Evolutionary conservation across 1,140 invertebrate genomes (phyloP), one percentile per base, ranked within the genome.

Genomic region (Teleogryllus occipitalis): DNA sequence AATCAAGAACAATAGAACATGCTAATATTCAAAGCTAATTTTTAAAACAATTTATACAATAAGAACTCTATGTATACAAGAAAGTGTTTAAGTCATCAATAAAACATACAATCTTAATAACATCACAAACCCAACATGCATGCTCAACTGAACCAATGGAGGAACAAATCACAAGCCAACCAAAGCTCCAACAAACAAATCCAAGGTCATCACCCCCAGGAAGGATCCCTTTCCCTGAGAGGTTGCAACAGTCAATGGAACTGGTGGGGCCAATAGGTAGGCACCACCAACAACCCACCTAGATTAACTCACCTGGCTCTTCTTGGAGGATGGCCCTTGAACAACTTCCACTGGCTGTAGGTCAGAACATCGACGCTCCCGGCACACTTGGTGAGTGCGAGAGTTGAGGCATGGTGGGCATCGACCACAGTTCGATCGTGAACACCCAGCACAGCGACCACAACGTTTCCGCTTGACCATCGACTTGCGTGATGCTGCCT

Each of bases 371-470:
- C 75, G n/a, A 21, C 79, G 75, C 65, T 77, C 47, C 7, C 76
- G 79, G 76, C 79, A 80, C 8, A 80, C 79, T 73, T 80, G 79
- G 47, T 80, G 79, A n/a, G 79, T 80, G 27, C 65, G 49, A 21
- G 22, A 14, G 75, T 76, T 80, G 47, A 54, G 49, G 46, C 79
- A 80, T 4, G 79, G 79, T 8, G 79, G 48, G 72, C 79, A 80
- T 21, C 46, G 47, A 10, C 79, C 75, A 77, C 79, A 80, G 72
- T 80, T 80, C 21, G 49, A 74, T 15, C 27, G 47, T 21, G 47
- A 39, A 48, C 79, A 80, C 14, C 79, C 79, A 47, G 21, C 39
- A 65, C 79, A 80, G 18, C 47, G 47, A 7, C 79, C 79, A 74
- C 79, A 80, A 5, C 79, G 48, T 74, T 80, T 80, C 27, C 79